Evolutionary conservation across 1,140 invertebrate genomes (phyloP).

Genomic region (Cepaea nemoralis): DNA sequence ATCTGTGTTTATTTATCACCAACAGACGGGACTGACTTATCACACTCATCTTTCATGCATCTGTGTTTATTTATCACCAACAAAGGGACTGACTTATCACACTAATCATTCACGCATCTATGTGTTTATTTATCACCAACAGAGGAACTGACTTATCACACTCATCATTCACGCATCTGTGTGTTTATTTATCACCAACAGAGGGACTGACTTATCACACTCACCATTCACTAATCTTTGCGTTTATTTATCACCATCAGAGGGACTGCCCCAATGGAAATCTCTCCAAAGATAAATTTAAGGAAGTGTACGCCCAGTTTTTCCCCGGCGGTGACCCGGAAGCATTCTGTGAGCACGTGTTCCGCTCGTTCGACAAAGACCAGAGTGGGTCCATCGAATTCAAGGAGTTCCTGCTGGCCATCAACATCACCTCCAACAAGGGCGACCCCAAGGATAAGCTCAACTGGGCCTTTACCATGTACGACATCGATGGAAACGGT

Average conservation of each 20-base stretch:
- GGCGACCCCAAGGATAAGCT: constrained; percentile 98
- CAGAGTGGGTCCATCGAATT: constrained; percentile 83
- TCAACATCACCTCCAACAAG: constrained; percentile 94
- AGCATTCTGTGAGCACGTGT: constrained; percentile 99
- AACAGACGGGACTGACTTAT: neutral
- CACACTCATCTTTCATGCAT: neutral
- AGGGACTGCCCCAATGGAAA: constrained; percentile 99
- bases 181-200: neutral
- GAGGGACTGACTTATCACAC: neutral
- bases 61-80: neutral
- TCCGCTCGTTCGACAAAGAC: constrained; percentile 99
- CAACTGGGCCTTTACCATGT: constrained; percentile 97
- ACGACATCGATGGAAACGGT: constrained; percentile 98
- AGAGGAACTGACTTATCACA: neutral
- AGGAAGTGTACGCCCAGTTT: constrained; percentile 95
- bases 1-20: neutral
- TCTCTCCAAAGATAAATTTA: constrained; percentile 96
- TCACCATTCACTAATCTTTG: neutral
- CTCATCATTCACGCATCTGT: neutral
- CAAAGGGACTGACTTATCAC: neutral
- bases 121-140: neutral
- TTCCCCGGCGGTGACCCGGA: constrained; percentile 98
- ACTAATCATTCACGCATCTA: neutral
- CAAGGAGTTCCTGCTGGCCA: constrained; percentile 78
- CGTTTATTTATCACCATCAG: constrained; percentile 78